Evolutionary conservation across 2,797 vertebrate genomes (phyloP), one percentile per base, ranked within the genome.

Genomic region (Hozukius guyotensis): DNA sequence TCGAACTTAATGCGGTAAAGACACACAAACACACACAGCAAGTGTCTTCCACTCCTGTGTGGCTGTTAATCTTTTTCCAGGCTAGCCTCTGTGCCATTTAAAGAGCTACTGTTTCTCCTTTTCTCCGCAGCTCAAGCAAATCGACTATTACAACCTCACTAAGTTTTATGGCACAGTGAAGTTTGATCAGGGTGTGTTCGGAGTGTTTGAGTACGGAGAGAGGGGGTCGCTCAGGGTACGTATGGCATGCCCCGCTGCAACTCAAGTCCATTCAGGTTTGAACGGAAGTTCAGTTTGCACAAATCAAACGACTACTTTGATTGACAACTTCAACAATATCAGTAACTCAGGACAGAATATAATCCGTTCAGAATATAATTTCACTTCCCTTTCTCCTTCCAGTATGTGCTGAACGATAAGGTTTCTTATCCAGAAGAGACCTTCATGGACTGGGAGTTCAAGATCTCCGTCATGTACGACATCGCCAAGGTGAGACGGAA

Each of bases 391-490:
- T 22, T 72, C 29, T 22, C 56, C 65, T 79, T 75, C 42, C 82
- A 99, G 98, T 95, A 97, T 88, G 98, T 99, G 89, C 96, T 99
- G 88, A 97, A 98, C 85, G 97, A 99, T 89, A 97, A 94, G 84
- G 96, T 99, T 86, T 99, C 98, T 4, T 99, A 99, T 76, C 98
- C 98, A 38, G 98, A 99, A 20, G 97, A 96, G 66, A 98, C 98
- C 0, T 99, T 99, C 92, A 99, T 99, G 98, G 98, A 99, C 86
- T 97, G 96, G 97, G 98, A 99, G 93, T 99, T 98, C 94, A 99
- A 99, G 94, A 98, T 98, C 88, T 98, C 98, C 0, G 96, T 99
- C 84, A 97, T 99, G 96, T 97, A 98, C 8, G 98, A 99, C 88
- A 97, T 99, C 69, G 97, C 97, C 79, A 99, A 98, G 97, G 98